Evolutionary conservation across 2,888 invertebrate genomes (phyloP), one percentile per base, ranked within the genome.

Genomic region (Drosophila antonietae): DNA sequence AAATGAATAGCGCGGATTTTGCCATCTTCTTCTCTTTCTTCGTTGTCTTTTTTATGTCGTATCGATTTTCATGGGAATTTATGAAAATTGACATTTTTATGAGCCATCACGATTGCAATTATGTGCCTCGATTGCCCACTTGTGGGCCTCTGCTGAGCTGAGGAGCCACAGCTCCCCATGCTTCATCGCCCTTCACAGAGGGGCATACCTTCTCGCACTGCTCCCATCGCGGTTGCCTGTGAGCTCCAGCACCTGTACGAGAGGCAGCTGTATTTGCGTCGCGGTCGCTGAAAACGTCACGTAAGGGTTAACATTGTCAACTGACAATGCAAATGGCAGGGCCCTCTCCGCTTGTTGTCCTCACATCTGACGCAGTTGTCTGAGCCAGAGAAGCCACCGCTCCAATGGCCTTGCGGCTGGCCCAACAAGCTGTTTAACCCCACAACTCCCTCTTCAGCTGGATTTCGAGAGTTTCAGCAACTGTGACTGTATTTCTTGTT

Each of bases 31-130:
- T 44, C 62, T 44, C 60, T 46, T 46, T 20, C 23, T 12, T n/a
- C 43, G 43, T 46, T 18, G 28, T 39, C 37, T n/a, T 46, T 56
- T 58, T 65, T 49, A 58, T 39, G 53, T 31, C 28, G 15, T 14
- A 37, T 51, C 37, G 46, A 55, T 72, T 74, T 77, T 85, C 67
- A 75, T 74, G 59, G 66, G 61, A 78, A 76, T 83, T 83, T 88
- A 81, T 88, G 75, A 81, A 81, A 88, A 83, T 83, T 88, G 86
- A 85, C 86, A 75, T 78, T 75, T 83, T 88, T 75, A 78, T 66
- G 70, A 74, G 65, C 73, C 82, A 79, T 75, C 81, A 75, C 69
- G 68, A 68, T 65, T 67, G 78, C 78, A 86, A 87, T 86, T 86
- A 83, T 68, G 73, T 57, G 46, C 69, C 62, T 69, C 46, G 71